These are phyloP conservation scores for Tachina lurida DNA, from an alignment of 2,888 invertebrate genomes.

Conservation along the genomic window DNA sequence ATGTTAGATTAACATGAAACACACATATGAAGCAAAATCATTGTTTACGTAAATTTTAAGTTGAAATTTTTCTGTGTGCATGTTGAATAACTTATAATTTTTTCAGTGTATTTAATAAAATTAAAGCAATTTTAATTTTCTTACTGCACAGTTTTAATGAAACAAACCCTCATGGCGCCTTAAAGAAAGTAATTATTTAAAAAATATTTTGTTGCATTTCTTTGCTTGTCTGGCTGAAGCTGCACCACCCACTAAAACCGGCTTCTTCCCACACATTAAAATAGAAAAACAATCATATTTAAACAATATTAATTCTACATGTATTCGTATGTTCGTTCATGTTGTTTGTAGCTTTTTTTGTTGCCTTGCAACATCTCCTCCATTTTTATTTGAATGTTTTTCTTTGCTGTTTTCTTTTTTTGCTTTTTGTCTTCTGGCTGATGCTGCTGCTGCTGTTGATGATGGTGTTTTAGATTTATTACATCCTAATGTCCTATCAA, in stretches of 20 bases:
- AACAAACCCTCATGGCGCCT: not conserved
- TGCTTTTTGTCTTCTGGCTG: slow-evolving; percentile 16
- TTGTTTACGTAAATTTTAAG: no score
- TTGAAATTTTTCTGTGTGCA: no score
- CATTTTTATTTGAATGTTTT: slow-evolving; percentile 55
- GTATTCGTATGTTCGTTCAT: not conserved
- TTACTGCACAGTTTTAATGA: no score
- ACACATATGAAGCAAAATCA: no score
- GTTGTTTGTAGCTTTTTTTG: not conserved
- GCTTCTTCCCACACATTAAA: slow-evolving; percentile 7
- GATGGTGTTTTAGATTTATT: slow-evolving; percentile 72
- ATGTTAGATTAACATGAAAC: no score
- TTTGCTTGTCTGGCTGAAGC: slow-evolving; percentile 16
- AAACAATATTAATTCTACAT: slow-evolving; percentile 29
- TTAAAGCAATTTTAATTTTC: no score
- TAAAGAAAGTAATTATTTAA: not conserved
- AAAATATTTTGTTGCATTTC: not conserved
- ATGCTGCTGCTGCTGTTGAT: slow-evolving; percentile 43
- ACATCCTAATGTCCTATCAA: slow-evolving; percentile 71
- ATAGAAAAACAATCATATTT: slow-evolving; percentile 18
- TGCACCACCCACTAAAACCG: slow-evolving; percentile 16
- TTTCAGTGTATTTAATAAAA: no score
- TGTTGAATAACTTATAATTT: no score
- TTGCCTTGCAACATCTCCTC: slow-evolving; percentile 41
- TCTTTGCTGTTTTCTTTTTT: not conserved